phyloP scores from a whole-genome alignment of 1,140 invertebrate species.

The Drosophila funebris region DNA sequence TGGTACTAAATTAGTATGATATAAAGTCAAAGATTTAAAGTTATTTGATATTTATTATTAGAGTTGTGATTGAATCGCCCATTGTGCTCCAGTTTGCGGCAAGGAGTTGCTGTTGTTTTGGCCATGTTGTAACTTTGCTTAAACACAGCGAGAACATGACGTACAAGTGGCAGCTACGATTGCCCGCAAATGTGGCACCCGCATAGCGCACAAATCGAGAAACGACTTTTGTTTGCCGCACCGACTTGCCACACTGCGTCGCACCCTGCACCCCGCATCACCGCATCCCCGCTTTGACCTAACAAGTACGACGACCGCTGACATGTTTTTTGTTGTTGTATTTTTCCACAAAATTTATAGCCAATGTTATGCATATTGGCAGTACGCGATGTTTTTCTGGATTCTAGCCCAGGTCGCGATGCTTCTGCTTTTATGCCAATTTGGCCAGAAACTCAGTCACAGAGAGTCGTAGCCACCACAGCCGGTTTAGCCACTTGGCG shows the following conservation, averaged over 20 bases:
- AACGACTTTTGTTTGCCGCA: slow-evolving; percentile 28
- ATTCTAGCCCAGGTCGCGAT: slow-evolving; percentile 65
- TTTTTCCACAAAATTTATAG: slow-evolving; percentile 65
- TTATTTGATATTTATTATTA: neutral
- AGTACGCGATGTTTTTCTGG: slow-evolving; percentile 66
- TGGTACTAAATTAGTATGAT: no score
- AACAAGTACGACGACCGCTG: slow-evolving; percentile 27
- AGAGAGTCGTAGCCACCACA: slow-evolving; percentile 3
- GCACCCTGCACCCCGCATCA: neutral
- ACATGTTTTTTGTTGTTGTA: slow-evolving; percentile 68
- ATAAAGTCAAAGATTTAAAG: neutral
- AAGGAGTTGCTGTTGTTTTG: slow-evolving; percentile 37
- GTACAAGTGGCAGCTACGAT: slow-evolving; percentile 56
- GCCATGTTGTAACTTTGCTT: slow-evolving; percentile 55
- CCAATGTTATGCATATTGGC: slow-evolving; percentile 76
- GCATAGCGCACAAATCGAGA: slow-evolving; percentile 54
- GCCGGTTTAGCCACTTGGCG: slow-evolving; percentile 48
- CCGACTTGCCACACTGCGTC: neutral
- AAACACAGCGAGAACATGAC: slow-evolving; percentile 66
- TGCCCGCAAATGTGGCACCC: slow-evolving; percentile 48
- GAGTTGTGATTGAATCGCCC: neutral
- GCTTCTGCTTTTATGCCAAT: slow-evolving; percentile 78
- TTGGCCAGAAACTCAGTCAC: slow-evolving; percentile 15
- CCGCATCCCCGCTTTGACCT: neutral
- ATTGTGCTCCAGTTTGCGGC: slow-evolving; percentile 36